Conservation (phyloP, 2,888 invertebrate species). For the Belgica antarctica region DNA sequence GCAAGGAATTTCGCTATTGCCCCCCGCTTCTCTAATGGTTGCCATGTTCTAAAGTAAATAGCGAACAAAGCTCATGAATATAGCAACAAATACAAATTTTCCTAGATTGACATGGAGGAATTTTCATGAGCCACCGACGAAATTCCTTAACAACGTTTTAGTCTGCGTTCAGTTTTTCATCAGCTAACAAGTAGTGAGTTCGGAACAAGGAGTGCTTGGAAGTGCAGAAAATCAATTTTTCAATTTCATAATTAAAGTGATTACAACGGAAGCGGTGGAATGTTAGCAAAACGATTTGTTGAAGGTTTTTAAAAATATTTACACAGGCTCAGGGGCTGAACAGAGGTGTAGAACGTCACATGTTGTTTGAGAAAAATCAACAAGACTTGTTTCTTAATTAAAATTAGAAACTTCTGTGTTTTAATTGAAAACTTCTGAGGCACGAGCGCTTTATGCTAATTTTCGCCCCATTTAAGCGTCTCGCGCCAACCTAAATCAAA, state of each 20-base stretch:
- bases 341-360: too few species aligned
- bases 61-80: slow-evolving; percentile 10
- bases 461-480: too few species aligned
- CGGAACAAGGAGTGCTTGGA: slow-evolving; percentile 7
- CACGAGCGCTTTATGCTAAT: too few species aligned
- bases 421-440: too few species aligned
- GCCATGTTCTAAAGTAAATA: slow-evolving; percentile 11
- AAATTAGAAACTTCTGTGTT: too few species aligned
- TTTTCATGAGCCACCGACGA: slow-evolving; percentile 1
- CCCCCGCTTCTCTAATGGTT: background rate
- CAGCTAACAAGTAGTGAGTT: too few species aligned
- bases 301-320: background rate
- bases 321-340: too few species aligned
- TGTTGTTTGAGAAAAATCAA: too few species aligned
- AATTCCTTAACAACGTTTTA: slow-evolving; percentile 27
- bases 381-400: too few species aligned
- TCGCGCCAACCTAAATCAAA: too few species aligned
- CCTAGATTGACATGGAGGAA: slow-evolving; percentile 16
- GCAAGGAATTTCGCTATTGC: background rate
- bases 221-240: background rate
- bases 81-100: slow-evolving; percentile 4
- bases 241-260: background rate
- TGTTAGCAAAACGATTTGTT: background rate
- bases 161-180: background rate
- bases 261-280: too few species aligned